Conservation (phyloP, 2,113 vertebrate species). For the Saguinus imperator region DNA sequence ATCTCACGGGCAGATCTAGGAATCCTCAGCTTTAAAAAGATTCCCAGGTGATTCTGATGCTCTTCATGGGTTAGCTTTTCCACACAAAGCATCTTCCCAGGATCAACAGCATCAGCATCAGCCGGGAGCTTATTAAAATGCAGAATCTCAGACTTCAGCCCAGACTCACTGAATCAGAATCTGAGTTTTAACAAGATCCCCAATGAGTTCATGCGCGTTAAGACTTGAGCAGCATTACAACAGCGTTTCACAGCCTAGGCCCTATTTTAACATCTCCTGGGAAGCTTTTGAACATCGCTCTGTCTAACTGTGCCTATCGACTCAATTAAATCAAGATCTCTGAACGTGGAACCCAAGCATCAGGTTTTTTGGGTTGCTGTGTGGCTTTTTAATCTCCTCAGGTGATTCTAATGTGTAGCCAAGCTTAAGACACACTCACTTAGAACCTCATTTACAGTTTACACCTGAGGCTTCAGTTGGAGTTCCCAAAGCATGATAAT, state of each 20-base stretch:
- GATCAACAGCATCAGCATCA: background rate
- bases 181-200: slow-evolving; percentile 26
- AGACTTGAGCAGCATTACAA: background rate
- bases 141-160: background rate
- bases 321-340: background rate
- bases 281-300: slow-evolving; percentile 22
- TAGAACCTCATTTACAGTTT: slow-evolving; percentile 1
- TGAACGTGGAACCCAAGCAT: background rate
- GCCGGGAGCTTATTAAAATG: background rate
- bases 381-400: background rate
- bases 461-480: background rate
- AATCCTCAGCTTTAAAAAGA: background rate
- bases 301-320: background rate
- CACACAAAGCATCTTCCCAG: background rate
- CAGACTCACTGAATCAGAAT: background rate
- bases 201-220: background rate
- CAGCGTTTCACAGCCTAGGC: background rate
- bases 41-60: background rate
- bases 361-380: background rate
- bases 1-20: background rate
- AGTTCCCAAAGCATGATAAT: accelerated
- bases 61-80: background rate
- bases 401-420: background rate
- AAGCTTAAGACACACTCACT: background rate
- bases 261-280: background rate